Evolutionary conservation across 2,113 vertebrate genomes (phyloP).

Genomic region (Setophaga kirtlandii): DNA sequence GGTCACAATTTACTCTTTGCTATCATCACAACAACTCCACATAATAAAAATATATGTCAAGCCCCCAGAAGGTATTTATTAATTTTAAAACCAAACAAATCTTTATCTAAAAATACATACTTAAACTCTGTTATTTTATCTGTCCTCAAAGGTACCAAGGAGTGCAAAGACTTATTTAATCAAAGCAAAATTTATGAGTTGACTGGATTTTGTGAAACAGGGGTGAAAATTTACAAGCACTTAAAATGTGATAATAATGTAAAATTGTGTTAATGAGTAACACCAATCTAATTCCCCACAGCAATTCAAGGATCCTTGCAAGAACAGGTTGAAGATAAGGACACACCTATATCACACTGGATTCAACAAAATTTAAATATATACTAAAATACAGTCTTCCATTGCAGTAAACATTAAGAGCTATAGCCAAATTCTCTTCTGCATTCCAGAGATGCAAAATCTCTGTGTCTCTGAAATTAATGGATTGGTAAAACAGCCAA

Average conservation of each 20-base stretch:
- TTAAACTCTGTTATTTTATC: not conserved
- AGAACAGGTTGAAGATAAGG: not conserved
- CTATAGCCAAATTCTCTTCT: not conserved
- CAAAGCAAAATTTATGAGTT: not conserved
- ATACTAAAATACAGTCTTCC: not conserved
- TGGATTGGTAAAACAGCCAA: not conserved
- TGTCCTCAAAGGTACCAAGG: not conserved
- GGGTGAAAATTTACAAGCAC: not conserved
- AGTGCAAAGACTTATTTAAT: not conserved
- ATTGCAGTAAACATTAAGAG: not conserved
- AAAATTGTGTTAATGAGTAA: not conserved
- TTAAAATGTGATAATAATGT: not conserved
- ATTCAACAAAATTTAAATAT: not conserved
- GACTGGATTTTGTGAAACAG: not conserved
- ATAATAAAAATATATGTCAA: not conserved
- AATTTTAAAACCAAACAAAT: not conserved
- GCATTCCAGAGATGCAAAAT: not conserved
- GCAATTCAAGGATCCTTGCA: not conserved
- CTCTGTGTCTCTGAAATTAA: not conserved
- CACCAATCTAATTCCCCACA: not conserved
- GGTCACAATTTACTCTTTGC: not conserved
- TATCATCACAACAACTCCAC: not conserved
- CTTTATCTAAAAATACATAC: not conserved
- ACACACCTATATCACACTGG: not conserved
- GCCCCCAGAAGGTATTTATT: not conserved